These are phyloP conservation scores for Microcaecilia unicolor DNA, from an alignment of 2,797 vertebrate genomes.

Conservation along the genomic window DNA sequence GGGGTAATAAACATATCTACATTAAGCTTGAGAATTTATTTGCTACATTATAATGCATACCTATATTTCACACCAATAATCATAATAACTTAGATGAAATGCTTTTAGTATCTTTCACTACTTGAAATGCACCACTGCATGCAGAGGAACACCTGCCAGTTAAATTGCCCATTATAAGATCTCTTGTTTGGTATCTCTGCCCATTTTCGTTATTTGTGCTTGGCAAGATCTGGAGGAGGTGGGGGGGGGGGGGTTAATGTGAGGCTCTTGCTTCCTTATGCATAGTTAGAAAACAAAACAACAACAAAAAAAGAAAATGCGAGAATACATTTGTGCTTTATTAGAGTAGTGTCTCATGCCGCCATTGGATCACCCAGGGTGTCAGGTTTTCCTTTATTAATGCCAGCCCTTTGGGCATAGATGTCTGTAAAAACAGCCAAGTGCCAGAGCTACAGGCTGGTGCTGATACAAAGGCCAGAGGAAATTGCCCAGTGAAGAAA, in stretches of 20 bases:
- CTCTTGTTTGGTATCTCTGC: not conserved
- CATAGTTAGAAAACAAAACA: too few relatives aligned
- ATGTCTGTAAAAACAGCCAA: conserved; percentile 11
- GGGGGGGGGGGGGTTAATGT: not conserved
- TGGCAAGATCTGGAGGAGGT: not conserved
- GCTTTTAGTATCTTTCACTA: not conserved
- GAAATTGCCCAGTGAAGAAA: conserved; percentile 22
- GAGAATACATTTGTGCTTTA: too few relatives aligned
- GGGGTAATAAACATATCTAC: too few relatives aligned
- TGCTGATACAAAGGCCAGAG: conserved; percentile 31
- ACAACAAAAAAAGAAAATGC: too few relatives aligned
- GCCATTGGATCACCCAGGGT: conserved; percentile 29
- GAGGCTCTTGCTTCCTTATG: too few relatives aligned
- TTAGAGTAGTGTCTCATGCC: conserved; percentile 31
- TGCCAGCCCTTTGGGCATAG: conserved; percentile 22
- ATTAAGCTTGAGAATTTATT: too few relatives aligned
- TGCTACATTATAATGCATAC: too few relatives aligned
- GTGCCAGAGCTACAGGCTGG: conserved; percentile 20
- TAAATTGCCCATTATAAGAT: not conserved
- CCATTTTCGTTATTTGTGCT: not conserved
- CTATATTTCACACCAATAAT: conserved; percentile 5
- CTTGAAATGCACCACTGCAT: not conserved
- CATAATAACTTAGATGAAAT: not conserved
- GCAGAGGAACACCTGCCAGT: not conserved
- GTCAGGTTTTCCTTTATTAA: conserved; percentile 35